These are phyloP conservation scores for Holacanthus passer DNA, from an alignment of 2,113 vertebrate species.

Conservation along the genomic window DNA sequence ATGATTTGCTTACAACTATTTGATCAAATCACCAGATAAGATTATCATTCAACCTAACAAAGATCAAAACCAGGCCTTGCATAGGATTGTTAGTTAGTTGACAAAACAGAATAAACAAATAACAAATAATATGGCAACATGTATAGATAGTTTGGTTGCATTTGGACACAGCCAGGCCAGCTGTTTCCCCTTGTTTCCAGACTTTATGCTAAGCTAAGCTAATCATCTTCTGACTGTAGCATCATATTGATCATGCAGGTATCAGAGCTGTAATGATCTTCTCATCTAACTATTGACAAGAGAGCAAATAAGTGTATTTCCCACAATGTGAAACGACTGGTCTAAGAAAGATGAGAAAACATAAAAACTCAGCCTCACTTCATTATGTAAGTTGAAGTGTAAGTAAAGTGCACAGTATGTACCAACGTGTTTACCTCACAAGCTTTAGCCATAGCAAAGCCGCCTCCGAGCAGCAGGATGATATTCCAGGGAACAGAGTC, in stretches of 20 bases:
- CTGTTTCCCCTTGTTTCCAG: not conserved
- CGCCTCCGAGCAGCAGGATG: conserved; percentile 94
- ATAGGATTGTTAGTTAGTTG: too few relatives aligned
- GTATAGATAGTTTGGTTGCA: not conserved
- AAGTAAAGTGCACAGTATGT: not conserved
- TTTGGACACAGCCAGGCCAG: not conserved
- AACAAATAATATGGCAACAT: not conserved
- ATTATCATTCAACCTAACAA: too few relatives aligned
- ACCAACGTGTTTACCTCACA: conserved; percentile 89
- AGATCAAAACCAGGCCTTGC: too few relatives aligned
- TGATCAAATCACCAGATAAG: too few relatives aligned
- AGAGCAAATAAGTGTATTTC: not conserved
- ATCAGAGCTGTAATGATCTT: not conserved
- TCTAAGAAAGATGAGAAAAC: not conserved
- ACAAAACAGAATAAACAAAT: not conserved
- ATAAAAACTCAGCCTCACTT: not conserved
- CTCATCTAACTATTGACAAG: not conserved
- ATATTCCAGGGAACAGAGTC: conserved; percentile 96
- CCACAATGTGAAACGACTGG: not conserved
- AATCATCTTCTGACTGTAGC: not conserved
- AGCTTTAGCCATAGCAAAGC: conserved; percentile 98
- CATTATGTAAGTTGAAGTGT: not conserved
- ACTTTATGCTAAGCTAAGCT: not conserved
- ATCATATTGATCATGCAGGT: not conserved
- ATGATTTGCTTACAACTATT: too few relatives aligned